Evolutionary conservation across 2,797 vertebrate species (phyloP).

Genomic region (Paramormyrops hopkinsi): DNA sequence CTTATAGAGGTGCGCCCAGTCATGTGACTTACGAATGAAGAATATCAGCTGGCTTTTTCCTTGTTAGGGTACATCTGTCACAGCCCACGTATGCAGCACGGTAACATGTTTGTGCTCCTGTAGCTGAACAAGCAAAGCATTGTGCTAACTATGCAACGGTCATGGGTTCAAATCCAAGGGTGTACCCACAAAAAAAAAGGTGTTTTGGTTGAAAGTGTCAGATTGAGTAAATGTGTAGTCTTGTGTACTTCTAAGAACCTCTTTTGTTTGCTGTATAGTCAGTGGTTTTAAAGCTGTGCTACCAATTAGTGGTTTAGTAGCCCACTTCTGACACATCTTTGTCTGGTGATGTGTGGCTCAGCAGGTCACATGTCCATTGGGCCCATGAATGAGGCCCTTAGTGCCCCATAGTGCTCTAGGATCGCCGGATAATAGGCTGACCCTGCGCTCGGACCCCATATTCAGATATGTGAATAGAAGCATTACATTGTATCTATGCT

Average conservation of each 20-base stretch:
- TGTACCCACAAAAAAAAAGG: neutral
- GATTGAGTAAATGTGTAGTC: neutral
- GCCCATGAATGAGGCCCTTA: neutral
- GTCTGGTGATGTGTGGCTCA: neutral
- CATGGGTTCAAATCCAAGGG: neutral
- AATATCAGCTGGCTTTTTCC: neutral
- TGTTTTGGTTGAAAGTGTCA: neutral
- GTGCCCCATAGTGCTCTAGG: neutral
- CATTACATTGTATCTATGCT: neutral
- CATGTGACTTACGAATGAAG: neutral
- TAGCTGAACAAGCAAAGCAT: neutral
- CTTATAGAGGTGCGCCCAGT: conserved; percentile 73
- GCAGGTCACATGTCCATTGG: neutral
- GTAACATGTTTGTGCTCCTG: neutral
- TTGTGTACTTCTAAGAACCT: neutral
- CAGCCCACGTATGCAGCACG: neutral
- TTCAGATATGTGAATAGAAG: neutral
- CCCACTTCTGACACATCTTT: neutral
- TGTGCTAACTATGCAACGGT: neutral
- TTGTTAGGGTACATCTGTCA: neutral
- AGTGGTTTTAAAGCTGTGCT: neutral
- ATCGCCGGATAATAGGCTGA: neutral
- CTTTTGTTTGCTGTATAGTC: neutral
- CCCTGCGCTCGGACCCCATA: neutral
- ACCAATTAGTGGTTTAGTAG: neutral